Evolutionary conservation across 2,113 vertebrate genomes (phyloP).

Genomic region (Procavia capensis): DNA sequence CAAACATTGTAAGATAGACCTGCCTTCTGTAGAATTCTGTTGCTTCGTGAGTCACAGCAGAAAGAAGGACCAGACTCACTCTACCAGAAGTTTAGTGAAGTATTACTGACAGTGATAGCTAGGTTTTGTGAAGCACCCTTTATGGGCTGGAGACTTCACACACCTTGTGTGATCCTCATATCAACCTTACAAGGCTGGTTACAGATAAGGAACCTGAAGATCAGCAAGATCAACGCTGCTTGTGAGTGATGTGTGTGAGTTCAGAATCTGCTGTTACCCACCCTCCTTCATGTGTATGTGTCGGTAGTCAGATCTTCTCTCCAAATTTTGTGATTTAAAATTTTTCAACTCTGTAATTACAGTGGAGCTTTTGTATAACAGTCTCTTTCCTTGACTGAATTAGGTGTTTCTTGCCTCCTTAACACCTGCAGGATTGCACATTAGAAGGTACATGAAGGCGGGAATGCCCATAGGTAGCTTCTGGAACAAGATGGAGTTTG

Average conservation of each 20-base stretch:
- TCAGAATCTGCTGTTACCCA: background rate
- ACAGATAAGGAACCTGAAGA: background rate
- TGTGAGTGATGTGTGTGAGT: fast-evolving
- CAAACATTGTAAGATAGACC: background rate
- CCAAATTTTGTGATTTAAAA: background rate
- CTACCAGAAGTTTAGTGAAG: background rate
- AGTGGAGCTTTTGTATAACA: background rate
- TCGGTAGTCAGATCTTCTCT: background rate
- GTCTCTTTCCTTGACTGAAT: constrained; percentile 8
- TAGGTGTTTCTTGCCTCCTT: background rate
- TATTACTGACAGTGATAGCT: background rate
- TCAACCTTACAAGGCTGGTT: background rate
- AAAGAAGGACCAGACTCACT: background rate
- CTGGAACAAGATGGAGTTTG: background rate
- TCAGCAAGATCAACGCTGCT: fast-evolving
- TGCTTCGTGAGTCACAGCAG: background rate
- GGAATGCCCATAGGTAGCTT: background rate
- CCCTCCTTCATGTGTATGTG: background rate
- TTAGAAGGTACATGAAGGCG: background rate
- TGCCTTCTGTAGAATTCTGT: background rate
- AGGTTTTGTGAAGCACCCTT: background rate
- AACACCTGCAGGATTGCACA: background rate
- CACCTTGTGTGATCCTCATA: background rate
- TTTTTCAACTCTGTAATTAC: background rate
- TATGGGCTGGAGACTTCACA: background rate